phyloP scores from a whole-genome alignment of 2,797 vertebrate species.

The Falco concolor region DNA sequence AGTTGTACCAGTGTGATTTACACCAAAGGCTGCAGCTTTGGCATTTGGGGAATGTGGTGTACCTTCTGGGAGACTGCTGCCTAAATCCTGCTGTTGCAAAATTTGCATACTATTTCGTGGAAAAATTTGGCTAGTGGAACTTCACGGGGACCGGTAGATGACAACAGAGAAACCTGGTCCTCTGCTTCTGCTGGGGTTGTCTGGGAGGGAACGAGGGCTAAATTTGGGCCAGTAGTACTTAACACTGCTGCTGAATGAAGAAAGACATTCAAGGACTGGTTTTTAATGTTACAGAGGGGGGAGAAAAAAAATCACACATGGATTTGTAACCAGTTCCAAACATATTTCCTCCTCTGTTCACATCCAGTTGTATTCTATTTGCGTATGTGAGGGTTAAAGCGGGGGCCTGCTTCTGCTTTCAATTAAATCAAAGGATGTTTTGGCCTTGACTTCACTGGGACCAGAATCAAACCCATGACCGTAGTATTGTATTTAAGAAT shows the following conservation, averaged over 20 bases:
- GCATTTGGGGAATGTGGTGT: not conserved
- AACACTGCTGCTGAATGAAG: not conserved
- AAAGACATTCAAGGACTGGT: not conserved
- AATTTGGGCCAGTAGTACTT: not conserved
- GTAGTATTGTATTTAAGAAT: not conserved
- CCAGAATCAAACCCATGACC: conserved; percentile 4
- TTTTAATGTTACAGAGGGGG: not conserved
- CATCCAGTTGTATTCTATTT: not conserved
- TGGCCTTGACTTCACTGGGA: conserved; percentile 12
- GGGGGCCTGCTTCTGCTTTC: conserved; percentile 4
- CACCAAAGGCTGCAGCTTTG: not conserved
- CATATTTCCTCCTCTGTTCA: not conserved
- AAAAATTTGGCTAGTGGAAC: not conserved
- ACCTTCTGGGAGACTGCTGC: not conserved
- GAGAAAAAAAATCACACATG: not conserved
- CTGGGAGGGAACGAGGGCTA: not conserved
- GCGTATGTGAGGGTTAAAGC: not conserved
- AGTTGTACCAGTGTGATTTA: not conserved
- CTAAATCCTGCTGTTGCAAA: not conserved
- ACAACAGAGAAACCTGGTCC: not conserved
- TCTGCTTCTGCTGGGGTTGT: not conserved
- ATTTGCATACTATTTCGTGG: not conserved
- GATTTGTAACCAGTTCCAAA: not conserved
- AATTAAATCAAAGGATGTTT: conserved; percentile 30
- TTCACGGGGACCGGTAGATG: not conserved